Evolutionary conservation across 2,888 invertebrate species (phyloP), one percentile per base, ranked within the genome.

Genomic region (Drosophila bunnanda): DNA sequence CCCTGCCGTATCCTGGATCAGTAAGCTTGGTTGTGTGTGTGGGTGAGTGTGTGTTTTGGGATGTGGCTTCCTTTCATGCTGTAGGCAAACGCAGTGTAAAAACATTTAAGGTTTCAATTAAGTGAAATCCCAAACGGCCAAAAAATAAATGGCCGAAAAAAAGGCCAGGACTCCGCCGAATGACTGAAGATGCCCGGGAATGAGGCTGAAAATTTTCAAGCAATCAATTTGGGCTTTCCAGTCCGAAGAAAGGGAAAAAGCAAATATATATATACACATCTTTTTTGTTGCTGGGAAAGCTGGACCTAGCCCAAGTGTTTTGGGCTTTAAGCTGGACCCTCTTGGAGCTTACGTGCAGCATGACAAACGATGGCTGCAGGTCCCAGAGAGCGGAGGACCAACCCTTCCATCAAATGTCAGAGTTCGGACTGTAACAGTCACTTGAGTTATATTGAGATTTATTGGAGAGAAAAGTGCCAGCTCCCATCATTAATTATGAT

Each of bases 61-160:
- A 70, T 48, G 52, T 15, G 66, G 58, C 68, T 71, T 61, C 71
- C 70, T 76, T 73, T 68, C 20, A 28, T 74, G 59, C 77, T 68
- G 50, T 56, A 72, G 65, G 74, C 80, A 46, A 75, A 66, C 50
- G 71, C 68, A 71, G 76, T 76, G 79, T 75, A 75, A 86, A 86
- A 88, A 85, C 88, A 86, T 88, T 85, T 78, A 88, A 85, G 85
- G 88, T 77, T 85, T 85, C 88, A 85, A 85, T 85, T 85, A 86
- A 82, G 78, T 78, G 73, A 80, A 85, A 77, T 78, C 81, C 82
- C 73, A 76, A 77, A 61, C 34, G 70, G 57, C 57, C 62, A 72
- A 60, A 55, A 74, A 74, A 54, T 55, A 72, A 59, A 58, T 60
- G 55, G 44, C 28, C 53, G n/a, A 57, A 76, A 57, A 53, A 53